Evolutionary conservation across 2,888 invertebrate genomes (phyloP), one percentile per base, ranked within the genome.

Genomic region (Xylota sylvarum): DNA sequence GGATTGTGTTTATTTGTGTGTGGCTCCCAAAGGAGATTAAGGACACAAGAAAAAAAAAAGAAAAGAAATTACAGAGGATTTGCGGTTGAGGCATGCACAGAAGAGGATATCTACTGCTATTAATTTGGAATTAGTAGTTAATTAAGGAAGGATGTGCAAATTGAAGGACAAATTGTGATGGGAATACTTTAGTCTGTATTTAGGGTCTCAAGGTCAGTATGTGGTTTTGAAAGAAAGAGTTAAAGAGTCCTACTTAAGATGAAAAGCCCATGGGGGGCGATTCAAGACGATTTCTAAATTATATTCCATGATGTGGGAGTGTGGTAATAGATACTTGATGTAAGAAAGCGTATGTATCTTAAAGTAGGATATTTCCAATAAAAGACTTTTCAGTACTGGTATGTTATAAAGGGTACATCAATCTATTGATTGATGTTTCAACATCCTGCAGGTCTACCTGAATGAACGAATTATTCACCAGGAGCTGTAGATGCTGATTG

Each of bases 51-150:
- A 17, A 46, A 46, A n/a, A 27, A 55, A 52, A n/a, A 17, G 65
- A 48, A 30, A 23, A 35, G 19, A 1, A 58, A 48, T 14, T 48
- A 48, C 40, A 10, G 46, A 17, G 65, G 64, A 40, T 48, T 83
- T 67, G 65, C 9, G 73, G 72, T 67, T 72, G 40, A 65, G 46
- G 70, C 65, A 60, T 56, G 58, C n/a, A 27, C 32, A 65, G 46
- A 55, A 48, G 14, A 30, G 72, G 27, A 23, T 17, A 73, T 73
- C 55, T 67, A 70, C 67, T 60, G 72, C 65, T 67, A 83, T 78
- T 83, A 78, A 73, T 83, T 78, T 73, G 72, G 83, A 73, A 83
- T 83, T 83, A 83, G 83, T 78, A 83, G 83, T 35, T 73, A 83
- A 78, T 83, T 83, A 83, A 72, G 72, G 62, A 67, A 65, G 78